Conservation (phyloP, 2,113 vertebrate species). For the Seriola dumerili region DNA sequence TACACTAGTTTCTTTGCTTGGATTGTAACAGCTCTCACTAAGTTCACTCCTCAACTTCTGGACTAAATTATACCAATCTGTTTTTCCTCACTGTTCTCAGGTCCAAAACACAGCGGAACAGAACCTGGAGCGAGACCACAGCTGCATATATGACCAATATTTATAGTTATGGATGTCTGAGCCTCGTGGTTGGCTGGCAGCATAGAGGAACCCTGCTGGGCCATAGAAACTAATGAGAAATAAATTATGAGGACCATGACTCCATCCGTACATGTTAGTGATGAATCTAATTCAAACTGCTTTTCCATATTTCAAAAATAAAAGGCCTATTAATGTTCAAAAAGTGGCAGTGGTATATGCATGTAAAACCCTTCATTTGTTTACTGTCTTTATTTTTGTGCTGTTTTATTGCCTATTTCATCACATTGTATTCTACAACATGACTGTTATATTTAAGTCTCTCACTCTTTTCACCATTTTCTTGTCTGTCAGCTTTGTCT, state of each 20-base stretch:
- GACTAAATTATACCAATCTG: slow-evolving; percentile 10
- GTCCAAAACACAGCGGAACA: slow-evolving; percentile 9
- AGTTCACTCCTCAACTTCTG: background rate
- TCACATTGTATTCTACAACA: too few relatives aligned
- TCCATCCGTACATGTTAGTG: slow-evolving; percentile 18
- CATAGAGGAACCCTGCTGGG: slow-evolving; percentile 15
- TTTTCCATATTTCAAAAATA: slow-evolving; percentile 4
- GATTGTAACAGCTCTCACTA: background rate
- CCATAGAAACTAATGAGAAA: slow-evolving; percentile 36
- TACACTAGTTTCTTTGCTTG: background rate
- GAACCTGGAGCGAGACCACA: slow-evolving; percentile 2
- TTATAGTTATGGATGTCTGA: slow-evolving; percentile 9
- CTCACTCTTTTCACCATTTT: too few relatives aligned
- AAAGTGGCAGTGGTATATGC: background rate
- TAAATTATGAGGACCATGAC: slow-evolving; percentile 20
- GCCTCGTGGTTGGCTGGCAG: slow-evolving; percentile 10
- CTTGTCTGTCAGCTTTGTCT: background rate
- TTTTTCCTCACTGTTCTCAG: background rate
- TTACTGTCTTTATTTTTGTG: background rate
- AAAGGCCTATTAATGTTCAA: background rate
- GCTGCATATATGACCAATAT: slow-evolving; percentile 9
- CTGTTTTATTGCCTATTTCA: background rate
- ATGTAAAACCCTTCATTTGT: background rate
- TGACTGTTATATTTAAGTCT: too few relatives aligned
- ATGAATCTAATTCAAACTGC: background rate